Evolutionary conservation across 2,113 vertebrate genomes (phyloP).

Genomic region (Nothobranchius kuhntae): DNA sequence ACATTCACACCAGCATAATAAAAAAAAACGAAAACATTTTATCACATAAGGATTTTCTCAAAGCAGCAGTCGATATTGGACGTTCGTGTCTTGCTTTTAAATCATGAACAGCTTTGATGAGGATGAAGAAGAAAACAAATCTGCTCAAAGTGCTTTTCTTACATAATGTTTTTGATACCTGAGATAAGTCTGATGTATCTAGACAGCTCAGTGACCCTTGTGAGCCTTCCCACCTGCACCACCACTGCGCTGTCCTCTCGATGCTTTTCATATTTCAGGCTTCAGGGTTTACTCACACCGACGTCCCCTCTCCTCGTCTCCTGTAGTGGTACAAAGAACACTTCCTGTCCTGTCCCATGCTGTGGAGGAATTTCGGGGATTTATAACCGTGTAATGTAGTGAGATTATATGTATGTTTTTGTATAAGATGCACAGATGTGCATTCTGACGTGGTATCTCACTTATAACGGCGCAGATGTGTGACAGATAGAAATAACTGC

Average conservation of each 20-base stretch:
- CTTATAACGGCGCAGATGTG: too few species aligned
- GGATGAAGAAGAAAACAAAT: not conserved
- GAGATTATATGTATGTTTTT: not conserved
- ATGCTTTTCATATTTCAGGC: conserved; percentile 40
- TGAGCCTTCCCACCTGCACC: conserved; percentile 12
- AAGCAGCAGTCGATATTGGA: conserved; percentile 3
- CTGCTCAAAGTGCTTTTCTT: not conserved
- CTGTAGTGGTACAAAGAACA: conserved; percentile 23
- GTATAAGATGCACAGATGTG: not conserved
- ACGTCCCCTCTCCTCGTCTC: conserved; percentile 36
- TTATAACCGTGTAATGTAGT: not conserved
- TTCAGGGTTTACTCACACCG: conserved; percentile 36
- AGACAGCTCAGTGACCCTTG: conserved; percentile 41
- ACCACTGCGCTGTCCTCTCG: conserved; percentile 36
- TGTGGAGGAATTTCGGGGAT: conserved; percentile 20
- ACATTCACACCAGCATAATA: conserved; percentile 13
- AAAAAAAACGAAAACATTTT: conserved; percentile 5
- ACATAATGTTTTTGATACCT: not conserved
- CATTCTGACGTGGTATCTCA: too few species aligned
- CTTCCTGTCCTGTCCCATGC: conserved; percentile 40
- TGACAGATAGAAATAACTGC: not conserved
- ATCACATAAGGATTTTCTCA: conserved; percentile 3
- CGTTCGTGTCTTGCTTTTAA: not conserved
- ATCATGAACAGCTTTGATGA: not conserved
- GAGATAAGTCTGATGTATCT: conserved; percentile 22